Base-by-base conservation (phyloP, 2,888 invertebrate genomes). In the Xestobium rufovillosum region DNA sequence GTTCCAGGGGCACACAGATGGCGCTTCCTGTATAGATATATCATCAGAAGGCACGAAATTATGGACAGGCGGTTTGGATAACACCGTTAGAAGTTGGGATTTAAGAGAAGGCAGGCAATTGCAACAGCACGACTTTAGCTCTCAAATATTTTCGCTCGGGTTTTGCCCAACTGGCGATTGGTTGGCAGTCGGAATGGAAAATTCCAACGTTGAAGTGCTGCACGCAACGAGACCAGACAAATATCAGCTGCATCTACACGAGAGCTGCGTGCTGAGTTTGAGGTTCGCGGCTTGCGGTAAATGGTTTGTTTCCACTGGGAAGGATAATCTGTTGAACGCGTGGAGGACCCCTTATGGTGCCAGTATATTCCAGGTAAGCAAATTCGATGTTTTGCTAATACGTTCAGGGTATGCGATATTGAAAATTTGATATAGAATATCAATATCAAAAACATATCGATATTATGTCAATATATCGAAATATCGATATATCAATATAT, bases 281-380 rank as follows among this genome's bases (percentile, higher is more conserved):
- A 81, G 89, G 65, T 97, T 96, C 69, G 95, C 97, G 31, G 83
- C 88, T 34, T 83, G 86, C 61, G 96, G 96, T 55, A 96, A 96
- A 69, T 98, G 96, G 95, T 98, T 98, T 69, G 91, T 95, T 49
- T 92, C 90, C 47, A 96, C 95, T n/a, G 95, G 95, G 49, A 96
- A 96, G 71, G 97, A 98, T 67, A 96, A 96, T 69, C 73, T 94
- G 60, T 75, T 97, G 36, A 95, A 97, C 67, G 92, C 92, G 25
- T 97, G 96, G 95, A 77, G 95, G 59, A 94, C 96, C 57, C 97
- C 97, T 1, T 95, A 96, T 62, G 96, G 96, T 48, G 94, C 95
- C 50, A 91, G 90, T 59, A 91, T 97, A 74, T 95, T 97, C 77
- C 94, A 95, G 84, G 94, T 92, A 60, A 59, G n/a, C n/a, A n/a